Conservation (phyloP, 2,797 vertebrate species). For the Leuciscus waleckii region DNA sequence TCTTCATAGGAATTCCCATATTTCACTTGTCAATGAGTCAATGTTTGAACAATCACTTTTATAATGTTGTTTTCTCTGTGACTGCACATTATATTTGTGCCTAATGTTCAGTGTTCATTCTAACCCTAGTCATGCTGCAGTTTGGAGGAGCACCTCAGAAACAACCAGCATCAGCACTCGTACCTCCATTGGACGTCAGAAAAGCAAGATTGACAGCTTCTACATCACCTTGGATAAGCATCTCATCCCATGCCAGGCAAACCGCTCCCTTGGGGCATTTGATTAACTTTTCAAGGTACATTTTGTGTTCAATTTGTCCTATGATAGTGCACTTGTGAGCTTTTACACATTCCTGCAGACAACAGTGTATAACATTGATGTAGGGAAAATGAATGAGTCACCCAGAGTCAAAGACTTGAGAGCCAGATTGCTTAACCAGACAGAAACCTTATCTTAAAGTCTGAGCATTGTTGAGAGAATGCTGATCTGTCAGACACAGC, state of each 20-base stretch:
- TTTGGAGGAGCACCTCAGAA: conserved; percentile 56
- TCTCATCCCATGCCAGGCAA: conserved; percentile 61
- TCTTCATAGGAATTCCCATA: not conserved
- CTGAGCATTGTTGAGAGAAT: not conserved
- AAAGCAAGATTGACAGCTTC: conserved; percentile 50
- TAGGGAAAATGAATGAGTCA: too few relatives aligned
- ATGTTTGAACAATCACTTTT: too few relatives aligned
- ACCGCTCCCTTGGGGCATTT: conserved; percentile 53
- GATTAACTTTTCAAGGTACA: conserved; percentile 48
- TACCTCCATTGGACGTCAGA: conserved; percentile 53
- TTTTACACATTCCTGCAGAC: too few relatives aligned
- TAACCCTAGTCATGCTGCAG: conserved; percentile 57
- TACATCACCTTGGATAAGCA: conserved; percentile 53
- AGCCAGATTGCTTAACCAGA: not conserved
- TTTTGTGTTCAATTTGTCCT: too few relatives aligned
- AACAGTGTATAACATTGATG: too few relatives aligned
- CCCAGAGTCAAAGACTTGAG: too few relatives aligned
- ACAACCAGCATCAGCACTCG: not conserved
- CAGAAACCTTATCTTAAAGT: not conserved
- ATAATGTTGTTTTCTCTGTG: conserved; percentile 38
- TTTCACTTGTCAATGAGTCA: not conserved
- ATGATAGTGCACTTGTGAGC: too few relatives aligned
- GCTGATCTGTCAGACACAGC: too few relatives aligned
- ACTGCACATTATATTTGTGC: conserved; percentile 19
- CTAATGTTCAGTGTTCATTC: conserved; percentile 31